These are phyloP conservation scores for Cyprinodon tularosa DNA, from an alignment of 2,113 vertebrate genomes.

Conservation along the genomic window DNA sequence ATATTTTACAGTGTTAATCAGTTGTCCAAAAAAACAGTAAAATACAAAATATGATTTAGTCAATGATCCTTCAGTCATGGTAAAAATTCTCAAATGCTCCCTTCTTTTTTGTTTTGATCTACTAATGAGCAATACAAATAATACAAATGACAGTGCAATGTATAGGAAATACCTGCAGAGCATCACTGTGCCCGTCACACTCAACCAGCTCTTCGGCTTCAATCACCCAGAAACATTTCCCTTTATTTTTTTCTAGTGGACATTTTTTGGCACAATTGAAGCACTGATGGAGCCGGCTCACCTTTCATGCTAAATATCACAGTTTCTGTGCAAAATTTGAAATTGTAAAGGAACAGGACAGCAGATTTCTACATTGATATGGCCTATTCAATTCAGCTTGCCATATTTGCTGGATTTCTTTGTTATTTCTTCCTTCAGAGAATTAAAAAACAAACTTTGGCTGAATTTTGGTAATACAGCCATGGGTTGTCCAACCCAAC, in stretches of 20 bases:
- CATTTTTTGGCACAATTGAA: slow-evolving; percentile 70
- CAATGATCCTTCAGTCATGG: slow-evolving; percentile 27
- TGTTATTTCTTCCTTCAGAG: background rate
- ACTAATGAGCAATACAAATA: slow-evolving; percentile 62
- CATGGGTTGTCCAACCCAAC: background rate
- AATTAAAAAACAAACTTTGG: background rate
- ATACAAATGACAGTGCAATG: slow-evolving; percentile 78
- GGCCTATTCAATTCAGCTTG: background rate
- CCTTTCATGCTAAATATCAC: background rate
- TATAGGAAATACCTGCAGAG: slow-evolving; percentile 56
- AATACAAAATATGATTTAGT: slow-evolving; percentile 38
- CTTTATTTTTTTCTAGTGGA: slow-evolving; percentile 32
- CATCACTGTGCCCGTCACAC: slow-evolving; percentile 19
- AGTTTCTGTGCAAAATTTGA: background rate
- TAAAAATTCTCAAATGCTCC: slow-evolving; percentile 46
- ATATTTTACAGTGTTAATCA: slow-evolving; percentile 24
- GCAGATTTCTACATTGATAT: background rate
- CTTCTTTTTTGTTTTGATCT: slow-evolving; percentile 29
- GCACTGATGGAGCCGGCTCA: slow-evolving; percentile 5
- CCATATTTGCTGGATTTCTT: background rate
- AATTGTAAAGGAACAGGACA: background rate
- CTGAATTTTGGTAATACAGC: background rate
- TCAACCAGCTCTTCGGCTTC: slow-evolving; percentile 3
- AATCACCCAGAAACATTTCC: slow-evolving; percentile 36
- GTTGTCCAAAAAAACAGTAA: slow-evolving; percentile 54